Evolutionary conservation across 2,797 vertebrate genomes (phyloP), one percentile per base, ranked within the genome.

Genomic region (Glyptemys insculpta): DNA sequence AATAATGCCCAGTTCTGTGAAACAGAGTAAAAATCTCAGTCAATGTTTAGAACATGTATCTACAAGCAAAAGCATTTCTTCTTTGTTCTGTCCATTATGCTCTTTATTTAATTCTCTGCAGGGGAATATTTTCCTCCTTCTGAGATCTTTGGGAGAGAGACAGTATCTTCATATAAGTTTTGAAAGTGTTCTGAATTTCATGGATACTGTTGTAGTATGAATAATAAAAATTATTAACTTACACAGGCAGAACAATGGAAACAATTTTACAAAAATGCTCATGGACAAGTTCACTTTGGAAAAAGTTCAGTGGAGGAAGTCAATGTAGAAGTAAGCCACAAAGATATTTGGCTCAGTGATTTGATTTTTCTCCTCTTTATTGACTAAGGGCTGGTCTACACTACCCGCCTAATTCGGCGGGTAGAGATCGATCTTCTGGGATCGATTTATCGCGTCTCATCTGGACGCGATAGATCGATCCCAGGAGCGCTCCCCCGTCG

Each of bases 21-120:
- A 93, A 94, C 92, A 27, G 92, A 95, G 62, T 78, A 68, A 93
- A 86, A 54, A 93, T 34, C 54, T 56, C 44, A 59, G 7, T 10
- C 84, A 56, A 91, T 15, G 84, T 91, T 87, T 79, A 86, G 79
- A 96, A 90, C 18, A 79, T 0, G 0, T 31, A 49, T 85, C 91
- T 91, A 85, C 80, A 79, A 91, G 49, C n/a, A 90, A 94, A 93
- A 91, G 19, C 44, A 87, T 18, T n/a, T 5, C 34, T 95, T 94
- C 68, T 49, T 52, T 0, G 0, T 87, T 78, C 49, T 87, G 44
- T 34, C 93, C n/a, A 65, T 83, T 41, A 89, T 86, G 53, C 10
- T 83, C 29, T 90, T 88, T 81, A 34, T 81, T 79, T 85, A 2
- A 72, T 87, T 92, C 94, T 56, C 34, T 62, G 12, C 54, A 87